A percentile compares a stretch with the other conserved stretches of the same genome.
Conservation (phyloP, 2,888 invertebrate genomes). For the Ctenicera cuprea region DNA sequence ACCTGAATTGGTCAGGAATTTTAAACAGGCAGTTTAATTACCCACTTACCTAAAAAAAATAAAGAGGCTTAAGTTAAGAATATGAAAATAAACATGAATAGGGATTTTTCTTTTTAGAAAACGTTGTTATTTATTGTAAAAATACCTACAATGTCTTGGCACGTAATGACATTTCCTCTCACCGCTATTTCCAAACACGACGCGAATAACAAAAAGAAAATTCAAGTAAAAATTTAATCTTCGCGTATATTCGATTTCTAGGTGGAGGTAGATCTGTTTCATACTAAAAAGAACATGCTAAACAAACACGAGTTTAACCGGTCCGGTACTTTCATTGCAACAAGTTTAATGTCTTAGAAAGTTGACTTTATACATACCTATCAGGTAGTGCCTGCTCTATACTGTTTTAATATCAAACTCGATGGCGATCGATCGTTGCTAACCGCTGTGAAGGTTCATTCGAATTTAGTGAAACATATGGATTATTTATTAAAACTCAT, state of each 20-base stretch:
- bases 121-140: no score
- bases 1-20: background rate
- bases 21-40: background rate
- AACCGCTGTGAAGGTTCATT: background rate
- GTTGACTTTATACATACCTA: slow-evolving; percentile 30
- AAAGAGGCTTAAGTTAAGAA: background rate
- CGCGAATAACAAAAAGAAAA: background rate
- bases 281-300: slow-evolving; percentile 24
- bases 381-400: background rate
- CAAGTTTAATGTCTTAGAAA: slow-evolving; percentile 38
- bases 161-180: slow-evolving; percentile 18
- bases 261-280: slow-evolving; percentile 14
- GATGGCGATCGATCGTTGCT: background rate
- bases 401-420: background rate
- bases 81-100: background rate
- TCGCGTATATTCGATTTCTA: slow-evolving; percentile 12
- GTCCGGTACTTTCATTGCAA: slow-evolving; percentile 29
- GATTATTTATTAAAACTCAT: background rate
- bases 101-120: no score
- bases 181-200: slow-evolving; percentile 16
- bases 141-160: background rate
- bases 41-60: background rate
- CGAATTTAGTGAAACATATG: slow-evolving; percentile 15
- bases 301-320: slow-evolving; percentile 32
- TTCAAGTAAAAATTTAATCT: slow-evolving; percentile 9